Percentiles rank a stretch among this genome's conserved stretches.
These are phyloP conservation scores for Sepiola atlantica DNA, from an alignment of 2,888 invertebrate species.

Conservation along the genomic window DNA sequence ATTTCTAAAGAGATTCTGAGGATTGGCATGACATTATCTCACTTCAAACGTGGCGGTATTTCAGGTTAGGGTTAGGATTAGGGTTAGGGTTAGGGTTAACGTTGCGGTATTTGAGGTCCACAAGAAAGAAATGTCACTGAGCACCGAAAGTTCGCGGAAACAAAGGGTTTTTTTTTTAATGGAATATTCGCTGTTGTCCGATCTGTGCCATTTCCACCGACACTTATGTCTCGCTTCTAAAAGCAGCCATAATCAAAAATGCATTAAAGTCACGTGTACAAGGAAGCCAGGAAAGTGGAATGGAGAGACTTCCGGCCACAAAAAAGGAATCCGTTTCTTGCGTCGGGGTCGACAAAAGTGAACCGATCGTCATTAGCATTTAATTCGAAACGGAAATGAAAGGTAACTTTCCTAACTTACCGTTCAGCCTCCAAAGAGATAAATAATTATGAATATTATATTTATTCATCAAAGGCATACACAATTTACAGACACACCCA, in stretches of 20 bases:
- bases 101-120: background rate
- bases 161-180: background rate
- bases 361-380: background rate
- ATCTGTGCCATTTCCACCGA: background rate
- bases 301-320: background rate
- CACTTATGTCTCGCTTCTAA: background rate
- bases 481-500: too few relatives aligned
- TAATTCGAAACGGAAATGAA: background rate
- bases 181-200: background rate
- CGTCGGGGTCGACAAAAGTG: background rate
- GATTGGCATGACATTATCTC: background rate
- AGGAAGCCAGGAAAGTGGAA: background rate
- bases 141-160: background rate
- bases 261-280: background rate
- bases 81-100: too few relatives aligned
- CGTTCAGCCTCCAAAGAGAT: too few relatives aligned
- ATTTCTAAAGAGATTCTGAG: background rate
- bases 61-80: too few relatives aligned
- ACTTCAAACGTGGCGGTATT: background rate
- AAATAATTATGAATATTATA: too few relatives aligned
- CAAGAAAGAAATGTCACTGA: background rate
- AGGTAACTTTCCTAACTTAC: background rate
- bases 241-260: background rate
- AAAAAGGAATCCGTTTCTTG: background rate
- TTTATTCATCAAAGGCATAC: too few relatives aligned